These are phyloP conservation scores for Metacarcinus magister DNA, from an alignment of 2,888 invertebrate genomes.

Conservation along the genomic window DNA sequence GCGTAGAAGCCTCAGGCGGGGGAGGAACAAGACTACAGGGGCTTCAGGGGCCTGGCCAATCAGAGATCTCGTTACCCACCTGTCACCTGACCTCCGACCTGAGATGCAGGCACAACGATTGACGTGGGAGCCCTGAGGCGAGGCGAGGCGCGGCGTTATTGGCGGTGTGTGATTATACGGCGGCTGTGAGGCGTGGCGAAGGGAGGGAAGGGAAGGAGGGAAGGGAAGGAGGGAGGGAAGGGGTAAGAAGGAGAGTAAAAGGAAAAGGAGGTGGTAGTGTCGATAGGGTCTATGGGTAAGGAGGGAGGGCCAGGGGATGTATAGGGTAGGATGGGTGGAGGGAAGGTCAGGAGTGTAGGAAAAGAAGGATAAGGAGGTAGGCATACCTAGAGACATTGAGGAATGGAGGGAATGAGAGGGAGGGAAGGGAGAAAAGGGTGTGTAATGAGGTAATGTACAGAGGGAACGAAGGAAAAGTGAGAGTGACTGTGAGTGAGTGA, in stretches of 20 bases:
- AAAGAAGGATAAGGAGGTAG: too few species aligned
- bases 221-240: neutral
- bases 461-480: too few species aligned
- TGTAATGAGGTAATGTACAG: too few species aligned
- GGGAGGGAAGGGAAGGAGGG: too few species aligned
- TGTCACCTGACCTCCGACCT: constrained; percentile 67
- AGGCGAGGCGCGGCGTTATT: constrained; percentile 40
- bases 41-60: constrained; percentile 46
- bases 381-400: too few species aligned
- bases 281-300: too few species aligned
- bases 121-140: constrained; percentile 22
- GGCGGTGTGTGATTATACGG: constrained; percentile 56
- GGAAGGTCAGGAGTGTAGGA: too few species aligned
- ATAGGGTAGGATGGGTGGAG: too few species aligned
- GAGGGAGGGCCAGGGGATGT: too few species aligned
- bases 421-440: neutral
- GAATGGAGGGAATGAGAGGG: neutral
- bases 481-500: too few species aligned
- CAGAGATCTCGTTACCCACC: constrained; percentile 63
- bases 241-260: neutral
- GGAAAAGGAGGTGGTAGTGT: too few species aligned
- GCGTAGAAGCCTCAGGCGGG: neutral
- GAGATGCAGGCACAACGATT: constrained; percentile 51
- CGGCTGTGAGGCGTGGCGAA: neutral
- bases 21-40: neutral